Evolutionary conservation across 1,140 invertebrate genomes (phyloP).

Genomic region (Ganaspis sp.): DNA sequence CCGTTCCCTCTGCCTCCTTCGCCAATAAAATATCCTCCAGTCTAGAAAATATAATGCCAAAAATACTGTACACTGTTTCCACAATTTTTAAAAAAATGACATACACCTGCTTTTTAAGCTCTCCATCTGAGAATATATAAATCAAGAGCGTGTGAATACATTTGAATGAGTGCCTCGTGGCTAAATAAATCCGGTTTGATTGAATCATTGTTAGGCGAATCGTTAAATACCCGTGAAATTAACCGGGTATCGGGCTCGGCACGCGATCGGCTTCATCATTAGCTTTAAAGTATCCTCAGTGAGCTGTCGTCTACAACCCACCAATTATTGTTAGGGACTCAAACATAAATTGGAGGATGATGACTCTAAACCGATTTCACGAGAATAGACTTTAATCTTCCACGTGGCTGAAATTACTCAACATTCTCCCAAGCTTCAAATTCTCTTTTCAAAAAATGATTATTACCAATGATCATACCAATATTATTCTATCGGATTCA

Average conservation of each 20-base stretch:
- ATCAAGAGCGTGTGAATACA: conserved; percentile 38
- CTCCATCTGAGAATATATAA: neutral
- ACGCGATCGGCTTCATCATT: conserved; percentile 63
- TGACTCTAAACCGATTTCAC: conserved; percentile 3
- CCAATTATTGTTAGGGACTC: conserved; percentile 9
- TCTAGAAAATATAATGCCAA: neutral
- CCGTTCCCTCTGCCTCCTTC: neutral
- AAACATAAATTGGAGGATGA: neutral
- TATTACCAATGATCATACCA: too few relatives aligned
- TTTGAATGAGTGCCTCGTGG: conserved; percentile 61
- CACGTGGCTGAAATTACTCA: too few relatives aligned
- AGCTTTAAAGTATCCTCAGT: conserved; percentile 64
- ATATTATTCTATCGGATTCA: too few relatives aligned
- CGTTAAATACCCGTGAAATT: conserved; percentile 76
- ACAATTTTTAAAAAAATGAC: too few relatives aligned
- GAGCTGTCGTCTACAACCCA: conserved; percentile 42
- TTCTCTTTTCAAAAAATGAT: too few relatives aligned
- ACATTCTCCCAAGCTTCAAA: too few relatives aligned
- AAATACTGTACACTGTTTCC: neutral
- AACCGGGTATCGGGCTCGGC: conserved; percentile 60
- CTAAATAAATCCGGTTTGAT: conserved; percentile 69
- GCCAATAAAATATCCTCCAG: neutral
- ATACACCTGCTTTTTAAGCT: too few relatives aligned
- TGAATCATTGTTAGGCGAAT: conserved; percentile 70
- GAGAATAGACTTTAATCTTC: too few relatives aligned